Evolutionary conservation across 2,888 invertebrate genomes (phyloP), one percentile per base, ranked within the genome.

Genomic region (Hermodice carunculata): DNA sequence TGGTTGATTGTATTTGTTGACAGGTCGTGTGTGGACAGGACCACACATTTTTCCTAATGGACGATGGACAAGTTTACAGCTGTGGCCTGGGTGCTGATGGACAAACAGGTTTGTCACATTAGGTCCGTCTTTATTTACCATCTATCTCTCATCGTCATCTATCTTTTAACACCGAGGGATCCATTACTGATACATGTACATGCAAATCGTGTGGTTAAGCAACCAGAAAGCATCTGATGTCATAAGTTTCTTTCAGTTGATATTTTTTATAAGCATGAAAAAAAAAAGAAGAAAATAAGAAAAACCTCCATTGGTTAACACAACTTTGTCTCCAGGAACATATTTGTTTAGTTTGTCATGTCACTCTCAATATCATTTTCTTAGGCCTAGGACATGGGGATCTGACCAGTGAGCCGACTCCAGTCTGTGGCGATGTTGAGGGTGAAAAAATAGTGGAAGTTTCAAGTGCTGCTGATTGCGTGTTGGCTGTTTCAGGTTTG

Each of bases 31-130:
- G 96, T 85, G 96, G 97, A 0, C 96, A 95, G 85, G 97, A 98
- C 88, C 95, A 96, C 81, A 93, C 92, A 89, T 83, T 95, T 75
- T 91, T 95, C 75, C 80, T 97, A 69, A 94, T 93, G 69, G 90
- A 91, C 78, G 87, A 89, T 26, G 97, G 98, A 0, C 89, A 90
- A 76, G 92, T 98, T 3, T 96, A 90, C 81, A 90, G 93, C 0
- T 97, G 95, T 86, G 98, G 98, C 0, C 94, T 95, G 92, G 94
- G 96, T 32, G 93, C 95, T 0, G 97, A 98, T 86, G 98, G 98
- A 0, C 98, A 98, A 87, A 95, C 95, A 0, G 97, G 87, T 60
- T 19, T 4, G 8, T 53, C n/a, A n/a, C n/a, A n/a, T n/a, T n/a
- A n/a, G n/a, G n/a, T n/a, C n/a, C n/a, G n/a, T n/a, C n/a, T n/a